A percentile compares a stretch with the other conserved stretches of the same genome.
Evolutionary conservation across 2,888 invertebrate genomes (phyloP).

Genomic region (Magallana nippona): DNA sequence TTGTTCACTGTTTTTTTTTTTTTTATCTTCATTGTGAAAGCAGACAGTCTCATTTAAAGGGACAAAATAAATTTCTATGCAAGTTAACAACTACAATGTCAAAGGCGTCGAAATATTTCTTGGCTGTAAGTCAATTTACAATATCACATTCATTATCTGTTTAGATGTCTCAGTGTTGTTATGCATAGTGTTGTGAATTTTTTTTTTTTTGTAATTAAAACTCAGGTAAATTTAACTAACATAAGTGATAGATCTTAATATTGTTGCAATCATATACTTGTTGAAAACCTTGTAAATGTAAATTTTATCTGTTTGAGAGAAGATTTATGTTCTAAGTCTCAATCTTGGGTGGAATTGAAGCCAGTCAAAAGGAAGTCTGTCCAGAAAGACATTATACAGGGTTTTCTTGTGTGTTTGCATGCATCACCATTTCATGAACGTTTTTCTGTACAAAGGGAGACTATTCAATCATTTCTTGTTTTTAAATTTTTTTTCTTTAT

Average conservation of each 20-base stretch:
- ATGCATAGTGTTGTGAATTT: conserved; percentile 22
- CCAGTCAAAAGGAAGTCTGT: neutral
- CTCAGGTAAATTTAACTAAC: conserved; percentile 20
- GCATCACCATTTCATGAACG: conserved; percentile 2
- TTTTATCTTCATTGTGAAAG: neutral
- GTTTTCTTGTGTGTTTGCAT: conserved; percentile 14
- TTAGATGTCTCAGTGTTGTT: conserved; percentile 30
- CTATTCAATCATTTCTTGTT: neutral
- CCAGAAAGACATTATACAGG: neutral
- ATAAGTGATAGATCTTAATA: neutral
- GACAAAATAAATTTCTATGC: neutral
- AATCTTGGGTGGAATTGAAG: neutral
- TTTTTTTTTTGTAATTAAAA: conserved; percentile 17
- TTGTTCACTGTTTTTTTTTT: neutral
- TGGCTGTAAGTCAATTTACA: conserved; percentile 3
- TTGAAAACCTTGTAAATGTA: conserved; percentile 10
- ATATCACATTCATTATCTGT: neutral
- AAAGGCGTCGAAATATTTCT: neutral
- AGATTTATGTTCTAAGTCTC: neutral
- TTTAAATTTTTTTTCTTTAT: neutral
- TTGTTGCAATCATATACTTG: neutral
- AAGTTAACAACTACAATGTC: neutral
- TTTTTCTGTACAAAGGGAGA: neutral
- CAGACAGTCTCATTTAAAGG: neutral
- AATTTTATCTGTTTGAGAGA: neutral